These are phyloP conservation scores for Phlogophora meticulosa DNA, from an alignment of 2,888 invertebrate genomes.

Conservation along the genomic window DNA sequence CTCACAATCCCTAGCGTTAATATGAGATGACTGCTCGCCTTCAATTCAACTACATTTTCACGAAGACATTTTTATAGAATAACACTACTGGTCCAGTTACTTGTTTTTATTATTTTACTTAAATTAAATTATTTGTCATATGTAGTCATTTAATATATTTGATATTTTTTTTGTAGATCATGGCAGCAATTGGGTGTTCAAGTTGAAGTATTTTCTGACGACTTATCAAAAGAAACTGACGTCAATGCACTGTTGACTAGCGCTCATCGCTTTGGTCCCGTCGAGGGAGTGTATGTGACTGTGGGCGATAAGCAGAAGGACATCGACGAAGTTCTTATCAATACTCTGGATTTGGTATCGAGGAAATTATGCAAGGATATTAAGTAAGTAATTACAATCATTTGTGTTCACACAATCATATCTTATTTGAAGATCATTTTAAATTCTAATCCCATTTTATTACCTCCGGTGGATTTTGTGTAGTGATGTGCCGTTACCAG, in stretches of 20 bases:
- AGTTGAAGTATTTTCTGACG: slow-evolving; percentile 23
- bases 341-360: slow-evolving; percentile 30
- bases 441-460: too few relatives aligned
- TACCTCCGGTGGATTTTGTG: too few relatives aligned
- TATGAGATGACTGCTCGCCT: too few relatives aligned
- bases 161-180: too few relatives aligned
- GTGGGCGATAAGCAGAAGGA: slow-evolving; percentile 23
- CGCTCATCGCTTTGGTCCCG: slow-evolving; percentile 19
- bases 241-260: slow-evolving; percentile 24
- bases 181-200: slow-evolving; percentile 49
- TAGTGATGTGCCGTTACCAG: too few relatives aligned
- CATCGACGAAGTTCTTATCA: slow-evolving; percentile 19
- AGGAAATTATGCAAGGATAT: slow-evolving; percentile 41
- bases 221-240: slow-evolving; percentile 22
- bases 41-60: too few relatives aligned
- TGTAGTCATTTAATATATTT: too few relatives aligned
- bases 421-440: too few relatives aligned
- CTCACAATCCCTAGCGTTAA: too few relatives aligned
- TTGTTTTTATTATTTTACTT: not conserved
- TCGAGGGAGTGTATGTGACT: slow-evolving; percentile 51
- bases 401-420: not conserved
- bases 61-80: too few relatives aligned
- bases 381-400: slow-evolving; percentile 30
- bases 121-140: too few relatives aligned
- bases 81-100: too few relatives aligned